Conservation (phyloP, 2,797 vertebrate genomes). For the Discoglossus pictus region DNA sequence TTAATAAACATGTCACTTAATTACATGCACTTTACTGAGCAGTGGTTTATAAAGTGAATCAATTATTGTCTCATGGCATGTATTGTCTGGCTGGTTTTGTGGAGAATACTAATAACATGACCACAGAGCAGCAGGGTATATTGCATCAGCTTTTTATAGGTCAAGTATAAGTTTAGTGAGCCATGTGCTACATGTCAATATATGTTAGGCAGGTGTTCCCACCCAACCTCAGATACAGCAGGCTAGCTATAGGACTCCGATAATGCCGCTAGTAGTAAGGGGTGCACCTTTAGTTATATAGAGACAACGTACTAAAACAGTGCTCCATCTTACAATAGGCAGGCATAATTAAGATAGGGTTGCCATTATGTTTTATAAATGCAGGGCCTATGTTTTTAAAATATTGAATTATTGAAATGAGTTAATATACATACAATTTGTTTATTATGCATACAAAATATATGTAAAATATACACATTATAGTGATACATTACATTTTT, state of each 20-base stretch:
- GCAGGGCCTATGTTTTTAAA: no score
- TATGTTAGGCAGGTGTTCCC: conserved; percentile 17
- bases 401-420: no score
- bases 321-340: no score
- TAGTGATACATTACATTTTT: no score
- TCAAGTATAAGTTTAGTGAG: conserved; percentile 47
- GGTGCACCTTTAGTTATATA: no score
- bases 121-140: conserved; percentile 42
- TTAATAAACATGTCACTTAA: conserved; percentile 53
- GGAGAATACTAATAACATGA: conserved; percentile 44
- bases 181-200: conserved; percentile 49
- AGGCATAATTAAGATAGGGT: no score
- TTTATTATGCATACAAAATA: no score
- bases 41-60: conserved; percentile 49
- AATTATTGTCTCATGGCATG: conserved; percentile 48
- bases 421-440: no score
- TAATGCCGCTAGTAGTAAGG: no score
- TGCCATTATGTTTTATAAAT: no score
- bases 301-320: no score
- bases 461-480: no score
- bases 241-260: not conserved
- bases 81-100: conserved; percentile 39
- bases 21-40: conserved; percentile 45
- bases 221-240: not conserved
- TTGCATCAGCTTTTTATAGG: conserved; percentile 49